Evolutionary conservation across 2,113 vertebrate species (phyloP).

Genomic region (Tautogolabrus adspersus): DNA sequence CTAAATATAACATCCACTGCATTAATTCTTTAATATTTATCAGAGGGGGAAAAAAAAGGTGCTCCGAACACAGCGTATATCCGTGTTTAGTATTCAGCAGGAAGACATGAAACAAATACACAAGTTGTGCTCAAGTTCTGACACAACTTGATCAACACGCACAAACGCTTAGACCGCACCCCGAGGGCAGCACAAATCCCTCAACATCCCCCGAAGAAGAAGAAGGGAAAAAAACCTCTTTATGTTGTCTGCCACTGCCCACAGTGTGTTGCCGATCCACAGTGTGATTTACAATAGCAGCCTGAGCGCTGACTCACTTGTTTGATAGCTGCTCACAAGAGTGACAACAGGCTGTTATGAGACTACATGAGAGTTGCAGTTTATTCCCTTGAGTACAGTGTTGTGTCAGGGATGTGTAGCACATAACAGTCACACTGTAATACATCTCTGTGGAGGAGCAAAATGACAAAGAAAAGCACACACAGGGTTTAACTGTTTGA

Average conservation of each 20-base stretch:
- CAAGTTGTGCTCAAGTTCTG: slow-evolving; percentile 41
- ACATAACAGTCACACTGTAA: slow-evolving; percentile 2
- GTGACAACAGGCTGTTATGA: slow-evolving; percentile 15
- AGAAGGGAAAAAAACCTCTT: neutral
- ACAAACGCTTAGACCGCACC: neutral
- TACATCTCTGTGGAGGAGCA: neutral
- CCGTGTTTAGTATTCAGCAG: slow-evolving; percentile 54
- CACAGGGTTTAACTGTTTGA: neutral
- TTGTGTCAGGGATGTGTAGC: neutral
- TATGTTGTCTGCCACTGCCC: slow-evolving; percentile 16
- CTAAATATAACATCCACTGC: slow-evolving; percentile 83
- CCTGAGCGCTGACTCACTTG: slow-evolving; percentile 8
- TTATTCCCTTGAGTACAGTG: slow-evolving; percentile 11
- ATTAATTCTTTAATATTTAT: slow-evolving; percentile 81
- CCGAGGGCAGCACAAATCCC: slow-evolving; percentile 15
- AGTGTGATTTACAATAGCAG: slow-evolving; percentile 13
- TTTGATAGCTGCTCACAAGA: slow-evolving; percentile 9
- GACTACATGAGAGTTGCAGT: slow-evolving; percentile 16
- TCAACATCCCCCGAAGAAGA: neutral
- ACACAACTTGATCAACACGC: slow-evolving; percentile 27
- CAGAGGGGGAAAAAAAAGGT: slow-evolving; percentile 61
- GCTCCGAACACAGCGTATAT: slow-evolving; percentile 64
- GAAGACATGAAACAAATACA: slow-evolving; percentile 19
- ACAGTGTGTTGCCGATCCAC: slow-evolving; percentile 25
- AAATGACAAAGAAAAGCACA: slow-evolving; percentile 11